These are phyloP conservation scores for Manis crassicaudata DNA, from an alignment of 2,797 vertebrate species.

Conservation along the genomic window DNA sequence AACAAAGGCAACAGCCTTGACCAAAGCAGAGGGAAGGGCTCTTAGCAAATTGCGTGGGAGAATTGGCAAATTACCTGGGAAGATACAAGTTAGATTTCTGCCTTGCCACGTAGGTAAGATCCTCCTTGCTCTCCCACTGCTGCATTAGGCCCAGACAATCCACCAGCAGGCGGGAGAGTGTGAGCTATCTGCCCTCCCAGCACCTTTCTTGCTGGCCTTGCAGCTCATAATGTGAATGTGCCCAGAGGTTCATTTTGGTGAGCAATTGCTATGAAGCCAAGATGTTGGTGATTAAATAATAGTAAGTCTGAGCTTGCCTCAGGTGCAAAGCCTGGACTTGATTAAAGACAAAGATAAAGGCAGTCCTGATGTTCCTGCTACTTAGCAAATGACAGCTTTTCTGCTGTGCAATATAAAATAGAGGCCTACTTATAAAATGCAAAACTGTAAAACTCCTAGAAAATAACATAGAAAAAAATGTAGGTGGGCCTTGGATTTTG, in stretches of 20 bases:
- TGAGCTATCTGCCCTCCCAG: background rate
- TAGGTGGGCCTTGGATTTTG: background rate
- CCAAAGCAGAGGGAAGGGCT: background rate
- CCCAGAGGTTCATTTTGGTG: conserved; percentile 7
- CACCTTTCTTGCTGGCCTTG: background rate
- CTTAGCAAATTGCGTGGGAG: background rate
- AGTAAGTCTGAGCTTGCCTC: conserved; percentile 40
- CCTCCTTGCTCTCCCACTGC: background rate
- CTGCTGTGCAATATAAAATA: background rate
- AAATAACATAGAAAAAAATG: background rate
- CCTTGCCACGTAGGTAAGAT: background rate
- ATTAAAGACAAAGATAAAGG: background rate
- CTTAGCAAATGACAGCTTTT: background rate
- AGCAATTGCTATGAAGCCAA: conserved; percentile 32
- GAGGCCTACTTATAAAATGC: background rate
- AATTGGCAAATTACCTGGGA: background rate
- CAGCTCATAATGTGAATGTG: background rate
- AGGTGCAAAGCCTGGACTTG: background rate
- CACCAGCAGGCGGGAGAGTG: background rate
- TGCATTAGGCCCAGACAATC: background rate
- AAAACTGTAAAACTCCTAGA: background rate
- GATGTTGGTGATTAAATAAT: conserved; percentile 18
- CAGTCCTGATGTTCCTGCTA: background rate
- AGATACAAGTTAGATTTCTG: background rate
- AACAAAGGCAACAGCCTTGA: background rate